phyloP scores from a whole-genome alignment of 2,888 invertebrate species.

The Diarsia dahlii region DNA sequence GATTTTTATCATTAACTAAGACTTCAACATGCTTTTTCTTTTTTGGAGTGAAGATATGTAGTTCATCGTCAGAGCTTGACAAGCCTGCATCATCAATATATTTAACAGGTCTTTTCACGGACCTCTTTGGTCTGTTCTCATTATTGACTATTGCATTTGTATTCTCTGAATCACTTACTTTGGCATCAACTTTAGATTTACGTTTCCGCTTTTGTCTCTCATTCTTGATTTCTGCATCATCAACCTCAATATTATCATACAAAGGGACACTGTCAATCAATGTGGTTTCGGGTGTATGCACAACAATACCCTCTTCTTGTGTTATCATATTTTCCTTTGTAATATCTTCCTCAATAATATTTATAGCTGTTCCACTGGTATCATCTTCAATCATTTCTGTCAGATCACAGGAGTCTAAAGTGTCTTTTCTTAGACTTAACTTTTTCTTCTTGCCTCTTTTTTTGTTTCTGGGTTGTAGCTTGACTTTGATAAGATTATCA shows the following conservation, averaged over 20 bases:
- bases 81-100: constrained; percentile 78
- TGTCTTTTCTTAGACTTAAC: constrained; percentile 68
- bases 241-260: constrained; percentile 7
- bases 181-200: constrained; percentile 34
- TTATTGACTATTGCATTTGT: constrained; percentile 35
- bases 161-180: constrained; percentile 24
- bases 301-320: background rate
- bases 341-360: constrained; percentile 22
- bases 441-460: constrained; percentile 77
- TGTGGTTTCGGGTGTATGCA: constrained; percentile 2
- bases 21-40: constrained; percentile 74
- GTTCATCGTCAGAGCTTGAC: constrained; percentile 85
- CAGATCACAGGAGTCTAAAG: constrained; percentile 43
- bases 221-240: constrained; percentile 34
- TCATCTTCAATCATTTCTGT: constrained; percentile 36
- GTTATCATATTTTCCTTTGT: constrained; percentile 11
- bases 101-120: constrained; percentile 82
- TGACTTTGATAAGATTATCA: constrained; percentile 79
- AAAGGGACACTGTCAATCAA: constrained; percentile 1
- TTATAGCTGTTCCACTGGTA: constrained; percentile 32
- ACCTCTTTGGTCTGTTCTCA: constrained; percentile 80
- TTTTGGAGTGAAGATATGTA: constrained; percentile 86
- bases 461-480: constrained; percentile 77
- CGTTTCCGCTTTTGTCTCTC: constrained; percentile 60
- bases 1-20: constrained; percentile 8